Percentiles rank a stretch among this genome's conserved stretches.
Evolutionary conservation across 2,113 vertebrate species (phyloP).

Genomic region (Malurus cyaneus): DNA sequence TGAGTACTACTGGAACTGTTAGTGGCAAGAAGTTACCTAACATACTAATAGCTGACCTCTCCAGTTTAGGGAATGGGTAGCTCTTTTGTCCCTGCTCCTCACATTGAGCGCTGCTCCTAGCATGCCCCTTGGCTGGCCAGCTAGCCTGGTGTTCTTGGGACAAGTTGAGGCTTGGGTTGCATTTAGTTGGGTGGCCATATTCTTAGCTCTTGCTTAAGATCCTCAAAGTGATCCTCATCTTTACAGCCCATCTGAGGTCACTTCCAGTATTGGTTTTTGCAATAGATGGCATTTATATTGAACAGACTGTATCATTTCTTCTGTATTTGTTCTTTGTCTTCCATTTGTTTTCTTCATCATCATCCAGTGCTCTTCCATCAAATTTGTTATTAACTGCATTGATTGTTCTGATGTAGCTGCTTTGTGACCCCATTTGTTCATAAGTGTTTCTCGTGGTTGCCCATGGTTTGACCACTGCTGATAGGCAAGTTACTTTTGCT

Average conservation of each 20-base stretch:
- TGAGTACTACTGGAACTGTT: not conserved
- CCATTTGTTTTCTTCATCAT: no score
- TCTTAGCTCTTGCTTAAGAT: not conserved
- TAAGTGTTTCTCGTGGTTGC: not conserved
- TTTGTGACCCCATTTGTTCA: not conserved
- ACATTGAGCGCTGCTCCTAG: not conserved
- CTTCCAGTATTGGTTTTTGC: not conserved
- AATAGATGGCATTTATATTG: not conserved
- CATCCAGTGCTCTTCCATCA: not conserved
- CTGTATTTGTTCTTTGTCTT: not conserved
- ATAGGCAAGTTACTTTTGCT: not conserved
- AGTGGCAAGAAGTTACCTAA: not conserved
- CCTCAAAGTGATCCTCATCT: not conserved
- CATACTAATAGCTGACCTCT: not conserved
- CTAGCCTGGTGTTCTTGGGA: not conserved
- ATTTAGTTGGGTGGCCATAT: not conserved
- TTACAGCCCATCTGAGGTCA: not conserved
- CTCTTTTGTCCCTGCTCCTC: not conserved
- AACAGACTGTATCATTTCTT: not conserved
- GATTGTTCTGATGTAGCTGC: not conserved
- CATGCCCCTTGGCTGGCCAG: not conserved
- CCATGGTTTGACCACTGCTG: not conserved
- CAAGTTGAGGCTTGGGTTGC: not conserved
- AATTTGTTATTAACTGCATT: not conserved
- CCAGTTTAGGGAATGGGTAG: not conserved